These are phyloP conservation scores for Pseudoips prasinana DNA, from an alignment of 2,888 invertebrate genomes.

Conservation along the genomic window DNA sequence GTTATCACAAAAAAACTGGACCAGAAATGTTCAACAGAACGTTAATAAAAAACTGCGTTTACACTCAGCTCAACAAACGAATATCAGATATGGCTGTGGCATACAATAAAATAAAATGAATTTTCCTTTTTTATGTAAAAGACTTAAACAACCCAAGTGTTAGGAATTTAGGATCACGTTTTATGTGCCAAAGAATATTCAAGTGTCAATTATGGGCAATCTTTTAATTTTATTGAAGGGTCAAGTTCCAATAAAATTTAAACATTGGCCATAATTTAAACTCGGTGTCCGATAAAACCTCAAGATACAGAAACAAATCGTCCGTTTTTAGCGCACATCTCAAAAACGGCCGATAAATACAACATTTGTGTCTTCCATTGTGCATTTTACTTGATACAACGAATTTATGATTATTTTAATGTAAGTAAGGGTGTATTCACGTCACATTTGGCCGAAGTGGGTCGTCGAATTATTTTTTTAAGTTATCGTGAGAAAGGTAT, in stretches of 20 bases:
- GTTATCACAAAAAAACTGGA: too few relatives aligned
- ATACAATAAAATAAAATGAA: too few relatives aligned
- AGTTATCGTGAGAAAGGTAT: slow-evolving; percentile 32
- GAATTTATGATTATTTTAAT: slow-evolving; percentile 52
- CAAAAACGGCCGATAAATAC: slow-evolving; percentile 31
- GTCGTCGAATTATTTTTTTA: slow-evolving; percentile 46
- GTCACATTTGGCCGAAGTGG: slow-evolving; percentile 43
- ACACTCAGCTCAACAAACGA: too few relatives aligned
- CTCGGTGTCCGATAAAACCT: slow-evolving; percentile 11
- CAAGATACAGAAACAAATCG: slow-evolving; percentile 5
- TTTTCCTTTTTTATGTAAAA: too few relatives aligned
- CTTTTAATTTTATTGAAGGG: neutral
- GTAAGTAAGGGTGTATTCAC: slow-evolving; percentile 46
- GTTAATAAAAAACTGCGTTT: too few relatives aligned
- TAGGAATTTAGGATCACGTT: neutral
- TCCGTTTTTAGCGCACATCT: slow-evolving; percentile 16
- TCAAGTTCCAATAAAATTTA: slow-evolving; percentile 2
- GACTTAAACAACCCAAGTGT: too few relatives aligned
- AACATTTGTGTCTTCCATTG: slow-evolving; percentile 23
- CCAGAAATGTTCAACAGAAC: too few relatives aligned
- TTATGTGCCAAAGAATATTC: too few relatives aligned
- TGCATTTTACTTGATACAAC: slow-evolving; percentile 46
- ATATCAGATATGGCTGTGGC: too few relatives aligned
- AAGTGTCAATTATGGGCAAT: neutral
- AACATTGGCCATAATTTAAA: slow-evolving; percentile 12